phyloP scores from a whole-genome alignment of 2,113 vertebrate genomes.

The Crotalus helleri region DNA sequence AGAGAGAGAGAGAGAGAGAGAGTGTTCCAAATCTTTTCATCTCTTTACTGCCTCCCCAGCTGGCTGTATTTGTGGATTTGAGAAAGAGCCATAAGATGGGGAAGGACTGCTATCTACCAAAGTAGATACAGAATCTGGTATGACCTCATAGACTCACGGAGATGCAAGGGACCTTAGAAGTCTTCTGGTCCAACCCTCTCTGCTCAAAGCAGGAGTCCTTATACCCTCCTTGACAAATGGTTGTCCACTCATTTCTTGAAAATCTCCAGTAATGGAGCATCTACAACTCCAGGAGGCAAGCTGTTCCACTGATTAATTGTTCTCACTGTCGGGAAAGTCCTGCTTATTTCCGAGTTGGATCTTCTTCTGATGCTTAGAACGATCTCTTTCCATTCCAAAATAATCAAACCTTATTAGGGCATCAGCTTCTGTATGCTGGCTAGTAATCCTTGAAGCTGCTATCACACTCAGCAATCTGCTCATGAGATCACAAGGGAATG shows the following conservation, averaged over 20 bases:
- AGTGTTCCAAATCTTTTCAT: neutral
- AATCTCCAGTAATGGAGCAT: too few relatives aligned
- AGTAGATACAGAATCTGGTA: neutral
- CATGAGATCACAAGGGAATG: neutral
- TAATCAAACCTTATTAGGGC: neutral
- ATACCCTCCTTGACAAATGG: too few relatives aligned
- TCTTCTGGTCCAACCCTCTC: too few relatives aligned
- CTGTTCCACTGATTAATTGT: too few relatives aligned
- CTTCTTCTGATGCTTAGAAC: neutral
- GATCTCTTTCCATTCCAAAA: neutral
- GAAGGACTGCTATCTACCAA: neutral
- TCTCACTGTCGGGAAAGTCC: too few relatives aligned
- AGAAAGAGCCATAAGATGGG: neutral
- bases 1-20: too few relatives aligned
- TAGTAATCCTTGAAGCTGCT: neutral
- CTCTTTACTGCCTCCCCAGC: neutral
- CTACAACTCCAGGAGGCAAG: too few relatives aligned
- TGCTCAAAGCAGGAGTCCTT: too few relatives aligned
- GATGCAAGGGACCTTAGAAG: too few relatives aligned
- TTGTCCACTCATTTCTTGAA: too few relatives aligned
- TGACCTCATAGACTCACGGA: neutral
- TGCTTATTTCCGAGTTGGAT: neutral
- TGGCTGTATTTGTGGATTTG: neutral
- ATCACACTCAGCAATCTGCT: neutral
- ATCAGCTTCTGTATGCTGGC: neutral